These are phyloP conservation scores for Lethenteron reissneri DNA, from an alignment of 2,113 vertebrate genomes.

Conservation along the genomic window DNA sequence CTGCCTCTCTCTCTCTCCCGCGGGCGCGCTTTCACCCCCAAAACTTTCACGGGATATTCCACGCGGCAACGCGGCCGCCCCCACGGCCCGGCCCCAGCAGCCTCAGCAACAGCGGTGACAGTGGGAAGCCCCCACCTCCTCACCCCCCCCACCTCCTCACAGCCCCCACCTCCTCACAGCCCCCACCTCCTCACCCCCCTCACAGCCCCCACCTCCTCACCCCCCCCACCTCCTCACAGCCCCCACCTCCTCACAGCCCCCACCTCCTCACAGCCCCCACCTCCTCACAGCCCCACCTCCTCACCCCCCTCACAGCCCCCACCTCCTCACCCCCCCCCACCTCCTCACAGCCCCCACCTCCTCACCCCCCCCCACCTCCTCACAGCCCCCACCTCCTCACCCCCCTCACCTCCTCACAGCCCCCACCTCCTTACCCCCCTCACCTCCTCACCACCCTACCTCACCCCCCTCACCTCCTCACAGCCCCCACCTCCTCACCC, in stretches of 20 bases:
- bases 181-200: neutral
- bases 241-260: neutral
- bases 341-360: neutral
- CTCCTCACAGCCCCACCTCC: neutral
- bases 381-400: too few relatives aligned
- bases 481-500: neutral
- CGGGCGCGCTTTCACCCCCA: too few relatives aligned
- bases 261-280: too few relatives aligned
- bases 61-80: too few relatives aligned
- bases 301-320: constrained; percentile 1
- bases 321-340: too few relatives aligned
- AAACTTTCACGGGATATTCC: too few relatives aligned
- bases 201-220: neutral
- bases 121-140: neutral
- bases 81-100: too few relatives aligned
- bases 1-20: too few relatives aligned
- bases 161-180: neutral
- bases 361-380: neutral
- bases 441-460: neutral
- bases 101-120: too few relatives aligned
- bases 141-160: neutral
- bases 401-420: neutral
- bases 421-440: neutral
- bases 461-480: neutral
- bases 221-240: neutral